These are phyloP conservation scores for Luperina nickerlii DNA, from an alignment of 2,888 invertebrate genomes.

Conservation along the genomic window DNA sequence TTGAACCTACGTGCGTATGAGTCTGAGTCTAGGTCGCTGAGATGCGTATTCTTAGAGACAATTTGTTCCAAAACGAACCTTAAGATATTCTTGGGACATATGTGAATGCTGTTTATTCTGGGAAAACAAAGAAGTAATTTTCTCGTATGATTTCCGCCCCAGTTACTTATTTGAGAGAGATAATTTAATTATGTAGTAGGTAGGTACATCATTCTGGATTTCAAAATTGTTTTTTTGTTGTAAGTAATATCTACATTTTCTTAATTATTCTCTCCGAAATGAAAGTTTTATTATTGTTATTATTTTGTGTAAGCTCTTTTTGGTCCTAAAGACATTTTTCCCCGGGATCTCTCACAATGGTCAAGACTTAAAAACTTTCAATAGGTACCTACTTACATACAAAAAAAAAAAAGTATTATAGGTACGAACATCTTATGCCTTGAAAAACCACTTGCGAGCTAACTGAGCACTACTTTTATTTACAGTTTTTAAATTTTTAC, in stretches of 20 bases:
- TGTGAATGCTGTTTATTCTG: background rate
- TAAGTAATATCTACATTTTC: background rate
- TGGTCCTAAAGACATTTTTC: background rate
- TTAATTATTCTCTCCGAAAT: background rate
- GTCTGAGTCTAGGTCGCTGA: conserved; percentile 25
- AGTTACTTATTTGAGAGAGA: background rate
- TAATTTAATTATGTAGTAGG: too few species aligned
- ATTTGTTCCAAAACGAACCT: conserved; percentile 3
- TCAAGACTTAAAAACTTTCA: conserved; percentile 1
- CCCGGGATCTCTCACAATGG: background rate
- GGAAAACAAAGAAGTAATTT: conserved; percentile 8
- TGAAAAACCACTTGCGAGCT: background rate
- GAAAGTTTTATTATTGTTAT: background rate
- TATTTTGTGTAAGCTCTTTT: background rate
- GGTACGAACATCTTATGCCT: background rate
- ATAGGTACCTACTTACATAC: background rate
- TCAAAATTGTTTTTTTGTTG: background rate
- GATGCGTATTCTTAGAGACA: conserved; percentile 29
- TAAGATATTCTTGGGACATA: background rate
- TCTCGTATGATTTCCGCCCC: background rate
- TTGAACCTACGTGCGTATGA: conserved; percentile 24
- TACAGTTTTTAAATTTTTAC: background rate
- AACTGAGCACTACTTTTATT: too few species aligned
- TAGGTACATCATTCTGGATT: background rate
- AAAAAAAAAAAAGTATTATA: background rate